Percentiles rank a stretch among this genome's conserved stretches.
phyloP scores from a whole-genome alignment of 1,140 invertebrate genomes.

The Hylaeus volcanicus region DNA sequence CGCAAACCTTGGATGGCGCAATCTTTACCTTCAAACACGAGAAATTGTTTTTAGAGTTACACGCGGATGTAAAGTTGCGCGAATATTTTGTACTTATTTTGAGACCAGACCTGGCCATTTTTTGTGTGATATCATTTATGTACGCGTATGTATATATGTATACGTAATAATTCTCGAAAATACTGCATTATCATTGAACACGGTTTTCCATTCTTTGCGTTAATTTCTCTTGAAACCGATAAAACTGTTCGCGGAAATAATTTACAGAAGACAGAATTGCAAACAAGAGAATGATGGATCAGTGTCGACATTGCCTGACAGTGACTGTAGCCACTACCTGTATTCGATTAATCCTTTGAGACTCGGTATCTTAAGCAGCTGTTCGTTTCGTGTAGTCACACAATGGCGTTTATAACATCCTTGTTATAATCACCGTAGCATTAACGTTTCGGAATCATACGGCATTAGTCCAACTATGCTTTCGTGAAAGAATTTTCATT shows the following conservation, averaged over 20 bases:
- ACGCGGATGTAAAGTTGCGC: neutral
- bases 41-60: neutral
- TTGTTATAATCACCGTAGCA: neutral
- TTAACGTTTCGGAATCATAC: conserved; percentile 2
- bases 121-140: too few relatives aligned
- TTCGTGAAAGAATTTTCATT: neutral
- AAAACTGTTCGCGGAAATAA: neutral
- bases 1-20: conserved; percentile 2
- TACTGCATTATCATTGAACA: too few relatives aligned
- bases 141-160: too few relatives aligned
- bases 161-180: neutral
- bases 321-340: neutral
- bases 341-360: neutral
- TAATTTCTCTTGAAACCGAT: neutral
- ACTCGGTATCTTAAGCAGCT: neutral
- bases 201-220: neutral
- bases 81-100: neutral
- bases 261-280: neutral
- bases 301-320: neutral
- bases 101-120: too few relatives aligned
- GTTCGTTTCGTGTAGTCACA: neutral
- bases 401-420: neutral
- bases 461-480: neutral
- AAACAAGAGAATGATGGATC: conserved; percentile 17
- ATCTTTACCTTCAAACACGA: conserved; percentile 11